Percentiles rank a stretch among this genome's conserved stretches.
Evolutionary conservation across 2,888 invertebrate species (phyloP).

Genomic region (Oconnorella tubifera): DNA sequence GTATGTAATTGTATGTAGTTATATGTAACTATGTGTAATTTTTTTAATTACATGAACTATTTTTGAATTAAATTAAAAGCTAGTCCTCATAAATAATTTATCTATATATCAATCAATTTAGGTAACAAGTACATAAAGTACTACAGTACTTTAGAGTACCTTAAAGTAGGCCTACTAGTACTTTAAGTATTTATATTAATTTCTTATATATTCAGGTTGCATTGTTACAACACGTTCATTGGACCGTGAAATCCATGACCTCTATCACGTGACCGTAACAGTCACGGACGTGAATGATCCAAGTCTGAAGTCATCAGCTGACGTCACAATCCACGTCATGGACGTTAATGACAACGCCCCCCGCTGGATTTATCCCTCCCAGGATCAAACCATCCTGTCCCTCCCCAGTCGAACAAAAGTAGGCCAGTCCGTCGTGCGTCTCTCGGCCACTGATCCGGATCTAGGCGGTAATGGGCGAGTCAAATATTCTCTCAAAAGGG

Average conservation of each 20-base stretch:
- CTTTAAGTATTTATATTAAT: no score
- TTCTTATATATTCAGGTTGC: no score
- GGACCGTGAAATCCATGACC: slow-evolving; percentile 27
- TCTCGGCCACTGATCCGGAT: slow-evolving; percentile 7
- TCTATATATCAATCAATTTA: no score
- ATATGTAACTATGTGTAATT: no score
- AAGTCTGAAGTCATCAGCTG: slow-evolving; percentile 23
- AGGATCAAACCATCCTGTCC: background rate
- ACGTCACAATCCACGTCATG: slow-evolving; percentile 26
- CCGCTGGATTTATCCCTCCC: slow-evolving; percentile 3
- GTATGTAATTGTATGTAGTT: no score
- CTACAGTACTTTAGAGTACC: no score
- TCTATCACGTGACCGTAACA: slow-evolving; percentile 26
- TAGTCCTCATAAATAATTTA: no score
- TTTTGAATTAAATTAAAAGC: no score
- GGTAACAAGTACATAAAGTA: no score
- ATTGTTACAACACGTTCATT: slow-evolving; percentile 25
- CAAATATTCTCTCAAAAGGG: background rate
- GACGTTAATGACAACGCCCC: slow-evolving; percentile 36
- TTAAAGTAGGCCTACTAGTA: no score
- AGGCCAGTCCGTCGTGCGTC: background rate
- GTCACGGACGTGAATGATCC: slow-evolving; percentile 12
- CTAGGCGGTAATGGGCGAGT: slow-evolving; percentile 9
- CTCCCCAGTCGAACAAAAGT: slow-evolving; percentile 1
- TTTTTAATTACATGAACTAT: no score